phyloP scores from a whole-genome alignment of 2,113 vertebrate genomes.

The Chaetodon trifascialis region DNA sequence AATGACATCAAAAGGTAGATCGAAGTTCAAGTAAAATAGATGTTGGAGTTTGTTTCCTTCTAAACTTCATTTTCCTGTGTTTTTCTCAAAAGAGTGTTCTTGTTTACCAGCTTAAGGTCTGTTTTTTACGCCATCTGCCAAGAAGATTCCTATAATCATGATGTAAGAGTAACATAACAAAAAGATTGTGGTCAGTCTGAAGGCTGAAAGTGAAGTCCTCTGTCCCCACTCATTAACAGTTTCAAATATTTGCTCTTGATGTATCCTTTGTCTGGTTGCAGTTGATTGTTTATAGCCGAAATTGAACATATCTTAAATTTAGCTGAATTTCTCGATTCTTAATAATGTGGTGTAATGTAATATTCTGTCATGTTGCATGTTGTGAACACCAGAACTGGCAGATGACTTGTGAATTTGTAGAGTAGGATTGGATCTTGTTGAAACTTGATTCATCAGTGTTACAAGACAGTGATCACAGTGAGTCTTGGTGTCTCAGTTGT shows the following conservation, averaged over 20 bases:
- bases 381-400: background rate
- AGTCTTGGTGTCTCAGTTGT: slow-evolving; percentile 34
- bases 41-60: background rate
- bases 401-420: background rate
- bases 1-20: slow-evolving; percentile 4
- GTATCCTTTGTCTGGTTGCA: background rate
- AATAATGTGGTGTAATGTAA: background rate
- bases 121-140: background rate
- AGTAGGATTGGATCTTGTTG: background rate
- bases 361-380: background rate
- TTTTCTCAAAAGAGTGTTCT: background rate
- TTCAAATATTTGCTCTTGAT: background rate
- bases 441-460: background rate
- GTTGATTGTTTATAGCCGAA: background rate
- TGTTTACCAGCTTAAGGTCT: background rate
- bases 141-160: background rate
- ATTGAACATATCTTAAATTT: background rate
- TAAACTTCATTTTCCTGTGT: background rate
- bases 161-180: background rate
- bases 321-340: background rate
- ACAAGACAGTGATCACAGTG: background rate
- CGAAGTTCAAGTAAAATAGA: background rate
- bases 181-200: background rate
- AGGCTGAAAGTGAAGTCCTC: background rate
- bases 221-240: background rate